A percentile compares a stretch with the other conserved stretches of the same genome.
Evolutionary conservation across 2,797 vertebrate genomes (phyloP).

Genomic region (Adelosebastes latens): DNA sequence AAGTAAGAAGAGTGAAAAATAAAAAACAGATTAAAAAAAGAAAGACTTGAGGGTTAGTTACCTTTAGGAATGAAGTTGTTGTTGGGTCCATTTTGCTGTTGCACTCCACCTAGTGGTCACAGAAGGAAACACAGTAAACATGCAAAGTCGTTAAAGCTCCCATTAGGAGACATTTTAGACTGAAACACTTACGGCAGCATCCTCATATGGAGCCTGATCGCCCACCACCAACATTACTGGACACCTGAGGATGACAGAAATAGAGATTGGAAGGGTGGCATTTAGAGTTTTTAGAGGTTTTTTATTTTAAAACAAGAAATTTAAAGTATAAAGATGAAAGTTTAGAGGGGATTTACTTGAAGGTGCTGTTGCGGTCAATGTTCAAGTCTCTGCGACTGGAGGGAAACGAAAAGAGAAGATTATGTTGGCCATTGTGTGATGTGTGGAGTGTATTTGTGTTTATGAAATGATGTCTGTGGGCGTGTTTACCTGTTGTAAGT

Average conservation of each 20-base stretch:
- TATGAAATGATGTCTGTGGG: neutral
- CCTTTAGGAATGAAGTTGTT: conserved; percentile 94
- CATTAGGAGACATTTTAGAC: neutral
- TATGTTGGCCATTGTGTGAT: neutral
- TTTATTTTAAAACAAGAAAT: neutral
- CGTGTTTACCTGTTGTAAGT: conserved; percentile 86
- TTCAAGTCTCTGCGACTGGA: conserved; percentile 89
- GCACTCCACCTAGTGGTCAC: conserved; percentile 89
- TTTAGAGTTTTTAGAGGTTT: neutral
- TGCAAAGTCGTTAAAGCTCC: neutral
- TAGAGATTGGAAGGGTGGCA: neutral
- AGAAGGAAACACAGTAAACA: conserved; percentile 13
- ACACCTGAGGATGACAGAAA: conserved; percentile 79
- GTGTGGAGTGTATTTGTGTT: neutral
- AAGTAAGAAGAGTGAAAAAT: rapidly evolving
- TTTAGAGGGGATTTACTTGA: conserved; percentile 84
- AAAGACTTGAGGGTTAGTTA: conserved; percentile 32
- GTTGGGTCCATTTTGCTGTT: conserved; percentile 94
- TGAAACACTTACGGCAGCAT: conserved; percentile 86
- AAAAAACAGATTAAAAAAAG: neutral
- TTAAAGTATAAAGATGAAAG: neutral
- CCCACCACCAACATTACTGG: conserved; percentile 94
- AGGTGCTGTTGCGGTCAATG: conserved; percentile 87
- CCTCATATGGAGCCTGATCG: conserved; percentile 91
- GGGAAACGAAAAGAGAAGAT: conserved; percentile 9